A percentile compares a stretch with the other conserved stretches of the same genome.
Evolutionary conservation across 1,140 invertebrate species (phyloP).

Genomic region (Rhizoglyphus robini): DNA sequence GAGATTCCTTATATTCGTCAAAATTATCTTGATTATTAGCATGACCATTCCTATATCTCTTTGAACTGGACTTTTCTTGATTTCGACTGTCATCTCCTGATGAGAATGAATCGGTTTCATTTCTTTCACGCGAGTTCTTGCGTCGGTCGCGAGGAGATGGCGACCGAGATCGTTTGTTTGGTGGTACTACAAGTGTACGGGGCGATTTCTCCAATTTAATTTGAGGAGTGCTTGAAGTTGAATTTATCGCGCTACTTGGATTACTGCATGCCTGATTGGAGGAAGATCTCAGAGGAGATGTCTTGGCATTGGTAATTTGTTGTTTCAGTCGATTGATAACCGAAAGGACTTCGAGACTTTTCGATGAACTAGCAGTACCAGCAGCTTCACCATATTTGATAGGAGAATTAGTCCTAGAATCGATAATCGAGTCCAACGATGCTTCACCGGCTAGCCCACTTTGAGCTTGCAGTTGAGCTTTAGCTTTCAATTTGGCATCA

Average conservation of each 20-base stretch:
- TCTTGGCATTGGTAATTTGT: too few relatives aligned
- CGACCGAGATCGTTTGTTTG: neutral
- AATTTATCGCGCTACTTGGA: neutral
- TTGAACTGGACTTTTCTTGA: neutral
- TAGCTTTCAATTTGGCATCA: slow-evolving; percentile 53
- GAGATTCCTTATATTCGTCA: neutral
- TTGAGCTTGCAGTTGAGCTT: slow-evolving; percentile 22
- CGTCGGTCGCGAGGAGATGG: neutral
- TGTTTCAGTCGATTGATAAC: slow-evolving; percentile 1
- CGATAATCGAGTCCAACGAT: too few relatives aligned
- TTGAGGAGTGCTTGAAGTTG: neutral
- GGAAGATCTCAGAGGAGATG: too few relatives aligned
- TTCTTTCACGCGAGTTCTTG: neutral
- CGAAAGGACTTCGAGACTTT: neutral
- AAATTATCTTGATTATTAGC: neutral
- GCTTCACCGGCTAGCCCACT: neutral
- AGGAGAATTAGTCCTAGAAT: slow-evolving; percentile 11
- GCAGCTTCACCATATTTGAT: neutral
- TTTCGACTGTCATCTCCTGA: neutral
- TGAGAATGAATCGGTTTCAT: neutral
- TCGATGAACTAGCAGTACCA: neutral
- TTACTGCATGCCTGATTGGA: too few relatives aligned
- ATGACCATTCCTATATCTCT: neutral
- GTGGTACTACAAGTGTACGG: neutral
- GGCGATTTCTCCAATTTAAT: slow-evolving; percentile 12